Conservation (phyloP, 2,888 invertebrate genomes). For the Uloborus plumipes region DNA sequence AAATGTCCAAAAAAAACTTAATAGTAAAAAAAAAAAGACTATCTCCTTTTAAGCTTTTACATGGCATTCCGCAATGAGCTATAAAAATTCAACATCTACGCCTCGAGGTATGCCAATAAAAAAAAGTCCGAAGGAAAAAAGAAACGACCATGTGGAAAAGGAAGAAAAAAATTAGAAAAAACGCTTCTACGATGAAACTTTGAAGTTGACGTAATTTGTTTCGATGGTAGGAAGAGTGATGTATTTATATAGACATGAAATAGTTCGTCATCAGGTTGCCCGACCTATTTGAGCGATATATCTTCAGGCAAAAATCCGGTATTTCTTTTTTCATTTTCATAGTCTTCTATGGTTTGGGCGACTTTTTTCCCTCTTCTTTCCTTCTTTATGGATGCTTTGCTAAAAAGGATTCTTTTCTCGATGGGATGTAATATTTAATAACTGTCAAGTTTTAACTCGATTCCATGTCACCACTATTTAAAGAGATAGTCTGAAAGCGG, state of each 20-base stretch:
- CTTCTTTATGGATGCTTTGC: too few species aligned
- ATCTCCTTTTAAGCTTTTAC: too few species aligned
- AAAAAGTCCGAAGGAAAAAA: background rate
- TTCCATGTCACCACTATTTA: too few species aligned
- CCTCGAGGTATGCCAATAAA: background rate
- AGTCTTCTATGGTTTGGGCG: too few species aligned
- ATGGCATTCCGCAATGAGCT: background rate
- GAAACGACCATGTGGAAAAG: background rate
- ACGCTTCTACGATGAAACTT: slow-evolving; percentile 11
- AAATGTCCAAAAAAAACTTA: too few species aligned
- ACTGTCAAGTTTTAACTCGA: too few species aligned
- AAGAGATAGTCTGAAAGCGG: too few species aligned
- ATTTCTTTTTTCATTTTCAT: too few species aligned
- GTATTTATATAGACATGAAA: slow-evolving; percentile 9
- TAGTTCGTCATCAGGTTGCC: background rate
- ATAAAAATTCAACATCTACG: slow-evolving; percentile 23
- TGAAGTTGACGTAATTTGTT: slow-evolving; percentile 22
- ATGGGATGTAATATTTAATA: too few species aligned
- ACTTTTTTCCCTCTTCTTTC: too few species aligned
- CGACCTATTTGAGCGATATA: background rate
- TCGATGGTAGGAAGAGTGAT: slow-evolving; percentile 15
- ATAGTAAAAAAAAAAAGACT: too few species aligned
- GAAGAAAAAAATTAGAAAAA: slow-evolving; percentile 15
- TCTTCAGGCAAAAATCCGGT: background rate
- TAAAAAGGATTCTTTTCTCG: too few species aligned